phyloP scores from a whole-genome alignment of 2,888 invertebrate genomes.

The Terebella lapidaria region DNA sequence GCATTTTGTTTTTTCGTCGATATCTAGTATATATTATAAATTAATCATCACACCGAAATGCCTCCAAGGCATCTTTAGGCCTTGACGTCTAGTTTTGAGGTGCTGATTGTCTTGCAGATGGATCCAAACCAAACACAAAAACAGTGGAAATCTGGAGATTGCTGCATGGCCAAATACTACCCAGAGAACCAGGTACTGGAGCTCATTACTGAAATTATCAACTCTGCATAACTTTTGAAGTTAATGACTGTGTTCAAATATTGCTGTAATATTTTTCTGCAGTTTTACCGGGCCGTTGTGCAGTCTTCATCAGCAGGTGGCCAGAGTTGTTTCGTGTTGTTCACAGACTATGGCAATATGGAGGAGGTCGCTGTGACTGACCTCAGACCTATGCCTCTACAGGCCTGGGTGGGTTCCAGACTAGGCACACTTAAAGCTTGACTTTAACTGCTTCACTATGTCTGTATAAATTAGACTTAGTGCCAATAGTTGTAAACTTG shows the following conservation, averaged over 20 bases:
- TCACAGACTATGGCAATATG: constrained; percentile 81
- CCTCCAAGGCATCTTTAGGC: too few species aligned
- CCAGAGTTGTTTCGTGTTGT: constrained; percentile 72
- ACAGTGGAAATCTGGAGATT: constrained; percentile 3
- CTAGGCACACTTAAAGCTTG: background rate
- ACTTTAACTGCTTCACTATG: too few species aligned
- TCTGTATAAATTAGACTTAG: too few species aligned
- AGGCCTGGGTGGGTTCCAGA: constrained; percentile 20
- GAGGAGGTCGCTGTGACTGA: constrained; percentile 81
- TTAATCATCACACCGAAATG: too few species aligned
- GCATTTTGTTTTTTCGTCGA: too few species aligned
- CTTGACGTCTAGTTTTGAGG: too few species aligned
- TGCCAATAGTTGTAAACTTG: too few species aligned
- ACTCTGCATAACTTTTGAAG: background rate
- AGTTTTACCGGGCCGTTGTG: constrained; percentile 20
- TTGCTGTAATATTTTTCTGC: too few species aligned
- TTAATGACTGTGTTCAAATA: too few species aligned
- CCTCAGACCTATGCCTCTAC: constrained; percentile 62
- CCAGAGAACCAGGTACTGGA: background rate
- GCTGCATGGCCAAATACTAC: constrained; percentile 1
- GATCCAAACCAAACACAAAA: too few species aligned
- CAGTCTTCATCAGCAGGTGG: constrained; percentile 1
- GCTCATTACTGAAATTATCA: background rate
- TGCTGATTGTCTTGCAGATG: too few species aligned
- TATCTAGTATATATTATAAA: too few species aligned